Conservation (phyloP, 2,797 vertebrate species). For the Percopsis omiscomaycus region DNA sequence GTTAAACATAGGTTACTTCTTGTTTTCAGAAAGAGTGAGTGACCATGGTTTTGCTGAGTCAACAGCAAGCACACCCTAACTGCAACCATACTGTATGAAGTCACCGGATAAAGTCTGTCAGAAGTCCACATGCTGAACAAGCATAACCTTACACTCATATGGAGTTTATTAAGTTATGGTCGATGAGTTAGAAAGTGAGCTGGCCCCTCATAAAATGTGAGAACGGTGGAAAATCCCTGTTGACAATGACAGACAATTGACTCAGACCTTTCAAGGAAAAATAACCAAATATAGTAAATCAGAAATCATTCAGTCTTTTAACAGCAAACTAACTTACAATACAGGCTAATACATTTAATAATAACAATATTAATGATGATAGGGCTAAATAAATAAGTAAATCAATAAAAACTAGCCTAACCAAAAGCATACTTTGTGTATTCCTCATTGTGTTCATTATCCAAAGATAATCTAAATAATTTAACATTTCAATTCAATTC, state of each 20-base stretch:
- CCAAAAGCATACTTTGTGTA: too few relatives aligned
- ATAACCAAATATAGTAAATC: conserved; percentile 6
- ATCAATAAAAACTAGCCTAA: too few relatives aligned
- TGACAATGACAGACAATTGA: conserved; percentile 20
- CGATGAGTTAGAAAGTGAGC: conserved; percentile 25
- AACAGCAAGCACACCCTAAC: conserved; percentile 38
- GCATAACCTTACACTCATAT: conserved; percentile 35
- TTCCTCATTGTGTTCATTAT: too few relatives aligned
- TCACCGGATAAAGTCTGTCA: conserved; percentile 57
- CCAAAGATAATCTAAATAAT: too few relatives aligned
- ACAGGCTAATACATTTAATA: too few relatives aligned
- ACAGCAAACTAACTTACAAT: too few relatives aligned
- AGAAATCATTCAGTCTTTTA: not conserved
- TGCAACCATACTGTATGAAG: conserved; percentile 26
- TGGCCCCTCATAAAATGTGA: conserved; percentile 23
- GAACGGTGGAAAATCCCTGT: conserved; percentile 41
- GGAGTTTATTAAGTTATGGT: conserved; percentile 46
- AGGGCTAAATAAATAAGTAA: too few relatives aligned
- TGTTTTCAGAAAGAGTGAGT: conserved; percentile 25
- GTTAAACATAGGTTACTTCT: conserved; percentile 13
- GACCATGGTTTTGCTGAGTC: conserved; percentile 56
- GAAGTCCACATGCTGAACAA: conserved; percentile 35
- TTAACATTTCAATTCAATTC: too few relatives aligned
- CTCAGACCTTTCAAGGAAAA: conserved; percentile 38
- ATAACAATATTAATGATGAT: too few relatives aligned